Base-by-base conservation (phyloP, 2,113 vertebrate species). In the Collichthys lucidus region DNA sequence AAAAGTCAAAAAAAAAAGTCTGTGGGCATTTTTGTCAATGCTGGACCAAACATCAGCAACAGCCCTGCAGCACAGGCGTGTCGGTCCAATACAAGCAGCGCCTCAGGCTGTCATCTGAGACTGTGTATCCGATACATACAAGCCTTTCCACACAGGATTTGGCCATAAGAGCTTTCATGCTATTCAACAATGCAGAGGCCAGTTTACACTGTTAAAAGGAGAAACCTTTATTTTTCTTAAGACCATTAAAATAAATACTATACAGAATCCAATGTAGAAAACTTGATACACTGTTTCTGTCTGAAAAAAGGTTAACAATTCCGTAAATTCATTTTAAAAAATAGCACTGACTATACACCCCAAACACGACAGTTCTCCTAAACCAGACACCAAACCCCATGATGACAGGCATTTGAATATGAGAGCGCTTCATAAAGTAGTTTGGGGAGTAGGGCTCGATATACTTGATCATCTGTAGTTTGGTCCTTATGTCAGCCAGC, bases 231-330 rank as follows among this genome's bases (percentile, higher is more conserved):
- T 95, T 55, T 63, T 93, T 92, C 93, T 93, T 91, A 85, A 95
- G 94, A 95, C 93, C 93, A 94, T 94, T 95, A 94, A 95, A 96
- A 96, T 95, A 96, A 96, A 96, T 96, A 96, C 95, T 96, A 94
- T 95, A 95, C 95, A 96, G 95, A 95, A 95, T 92, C 92, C 94
- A 95, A 95, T 96, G 95, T 96, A 95, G 91, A 95, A 96, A 95
- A 95, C 56, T 92, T 92, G 89, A 92, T 94, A 95, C 94, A 95
- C 86, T 49, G 93, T 91, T 94, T 94, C 94, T 93, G 94, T 94
- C 87, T 93, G 77, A 92, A 95, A 94, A 46, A 94, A 92, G 84
- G 90, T 93, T 89, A 94, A 94, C 89, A 92, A 90, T 85, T 89
- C 77, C 86, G 88, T 93, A 92, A 90, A 92, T 88, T 90, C 86